These are phyloP conservation scores for Apistogramma diplotaenia DNA, from an alignment of 2,113 vertebrate genomes.

Conservation along the genomic window DNA sequence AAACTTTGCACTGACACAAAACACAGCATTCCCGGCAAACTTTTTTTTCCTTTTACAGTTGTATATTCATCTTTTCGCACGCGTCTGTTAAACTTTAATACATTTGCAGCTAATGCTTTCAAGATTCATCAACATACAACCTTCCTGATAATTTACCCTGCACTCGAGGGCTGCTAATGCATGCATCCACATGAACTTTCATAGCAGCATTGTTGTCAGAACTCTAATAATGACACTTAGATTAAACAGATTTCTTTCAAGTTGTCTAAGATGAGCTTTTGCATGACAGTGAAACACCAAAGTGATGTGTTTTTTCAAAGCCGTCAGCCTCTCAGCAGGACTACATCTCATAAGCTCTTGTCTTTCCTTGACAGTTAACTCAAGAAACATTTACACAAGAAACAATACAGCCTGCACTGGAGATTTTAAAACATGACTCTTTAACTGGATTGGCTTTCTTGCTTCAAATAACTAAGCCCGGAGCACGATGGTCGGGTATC, in stretches of 20 bases:
- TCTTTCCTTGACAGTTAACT: neutral
- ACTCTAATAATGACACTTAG: neutral
- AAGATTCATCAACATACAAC: slow-evolving; percentile 7
- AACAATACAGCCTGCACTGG: neutral
- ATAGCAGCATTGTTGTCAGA: neutral
- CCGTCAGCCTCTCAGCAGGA: neutral
- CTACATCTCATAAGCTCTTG: neutral
- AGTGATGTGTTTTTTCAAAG: neutral
- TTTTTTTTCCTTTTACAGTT: neutral
- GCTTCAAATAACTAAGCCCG: neutral
- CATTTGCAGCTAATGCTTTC: slow-evolving; percentile 2
- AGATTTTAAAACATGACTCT: neutral
- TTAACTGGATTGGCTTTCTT: neutral
- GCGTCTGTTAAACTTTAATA: slow-evolving; percentile 18
- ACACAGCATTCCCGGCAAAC: slow-evolving; percentile 24
- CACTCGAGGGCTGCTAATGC: neutral
- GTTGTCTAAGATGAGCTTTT: neutral
- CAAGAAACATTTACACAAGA: neutral
- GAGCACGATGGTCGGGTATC: neutral
- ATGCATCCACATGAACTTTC: neutral
- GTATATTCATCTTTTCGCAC: neutral
- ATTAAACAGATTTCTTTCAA: neutral
- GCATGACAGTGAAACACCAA: neutral
- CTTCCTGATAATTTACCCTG: slow-evolving; percentile 2
- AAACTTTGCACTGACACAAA: slow-evolving; percentile 47